Conservation (phyloP, 2,888 invertebrate species). For the Plagodis dolabraria region DNA sequence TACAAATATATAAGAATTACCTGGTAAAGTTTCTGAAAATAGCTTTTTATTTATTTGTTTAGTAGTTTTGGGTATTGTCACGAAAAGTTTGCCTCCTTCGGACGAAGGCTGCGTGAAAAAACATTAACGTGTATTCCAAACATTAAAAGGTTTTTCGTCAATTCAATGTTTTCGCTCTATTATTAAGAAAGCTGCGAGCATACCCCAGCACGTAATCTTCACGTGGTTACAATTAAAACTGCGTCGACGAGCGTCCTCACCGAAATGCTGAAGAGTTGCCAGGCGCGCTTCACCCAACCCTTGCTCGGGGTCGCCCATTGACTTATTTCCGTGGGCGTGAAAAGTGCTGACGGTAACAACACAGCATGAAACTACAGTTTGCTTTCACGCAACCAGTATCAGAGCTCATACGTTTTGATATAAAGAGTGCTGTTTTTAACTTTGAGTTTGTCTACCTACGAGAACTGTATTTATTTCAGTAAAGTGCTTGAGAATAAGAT, state of each 20-base stretch:
- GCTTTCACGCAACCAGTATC: neutral
- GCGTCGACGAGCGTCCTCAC: conserved; percentile 26
- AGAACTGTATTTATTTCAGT: too few species aligned
- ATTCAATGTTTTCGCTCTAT: neutral
- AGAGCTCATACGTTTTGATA: neutral
- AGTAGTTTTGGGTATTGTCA: neutral
- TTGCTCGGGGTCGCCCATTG: conserved; percentile 24
- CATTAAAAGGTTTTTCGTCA: conserved; percentile 1
- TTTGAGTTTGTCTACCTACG: too few species aligned
- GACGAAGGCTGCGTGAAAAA: neutral
- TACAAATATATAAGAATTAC: conserved; percentile 5
- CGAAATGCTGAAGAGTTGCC: conserved; percentile 29
- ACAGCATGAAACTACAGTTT: conserved; percentile 19
- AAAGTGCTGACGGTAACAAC: conserved; percentile 36
- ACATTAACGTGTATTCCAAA: neutral
- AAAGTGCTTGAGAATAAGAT: too few species aligned
- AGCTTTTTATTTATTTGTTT: neutral
- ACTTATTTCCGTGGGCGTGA: conserved; percentile 32
- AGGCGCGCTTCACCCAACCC: conserved; percentile 13
- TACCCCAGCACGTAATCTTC: conserved; percentile 14
- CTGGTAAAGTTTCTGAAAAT: neutral
- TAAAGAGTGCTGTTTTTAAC: neutral
- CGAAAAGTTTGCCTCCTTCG: neutral
- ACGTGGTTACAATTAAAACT: conserved; percentile 33
- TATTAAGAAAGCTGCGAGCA: neutral